phyloP scores from a whole-genome alignment of 2,113 vertebrate species.

The Phrynosoma platyrhinos region DNA sequence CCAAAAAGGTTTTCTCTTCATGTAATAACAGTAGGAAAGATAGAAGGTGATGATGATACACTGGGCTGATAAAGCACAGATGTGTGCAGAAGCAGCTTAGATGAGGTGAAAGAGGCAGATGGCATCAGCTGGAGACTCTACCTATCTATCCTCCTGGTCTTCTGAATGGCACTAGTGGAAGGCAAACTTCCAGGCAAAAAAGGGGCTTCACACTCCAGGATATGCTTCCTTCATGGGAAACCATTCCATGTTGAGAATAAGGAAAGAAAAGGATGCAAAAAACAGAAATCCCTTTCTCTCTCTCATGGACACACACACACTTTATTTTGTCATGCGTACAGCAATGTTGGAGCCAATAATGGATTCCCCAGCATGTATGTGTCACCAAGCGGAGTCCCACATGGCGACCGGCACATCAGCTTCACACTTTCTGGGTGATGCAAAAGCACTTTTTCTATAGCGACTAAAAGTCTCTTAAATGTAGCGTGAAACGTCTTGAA shows the following conservation, averaged over 20 bases:
- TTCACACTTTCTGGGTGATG: neutral
- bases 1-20: neutral
- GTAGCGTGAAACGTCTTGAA: neutral
- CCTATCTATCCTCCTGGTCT: too few species aligned
- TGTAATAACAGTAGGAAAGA: constrained; percentile 8
- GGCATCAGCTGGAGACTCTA: neutral
- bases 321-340: neutral
- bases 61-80: constrained; percentile 31
- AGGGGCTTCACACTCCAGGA: neutral
- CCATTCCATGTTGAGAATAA: neutral
- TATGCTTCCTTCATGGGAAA: neutral
- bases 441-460: too few species aligned
- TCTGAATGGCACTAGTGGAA: neutral
- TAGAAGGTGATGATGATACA: constrained; percentile 4
- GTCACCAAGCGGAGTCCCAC: neutral
- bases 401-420: neutral
- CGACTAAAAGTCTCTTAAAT: neutral
- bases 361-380: neutral
- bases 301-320: neutral
- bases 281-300: too few species aligned
- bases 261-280: neutral
- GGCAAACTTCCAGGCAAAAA: too few species aligned
- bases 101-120: constrained; percentile 19
- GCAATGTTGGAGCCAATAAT: too few species aligned
- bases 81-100: constrained; percentile 30